A percentile compares a stretch with the other conserved stretches of the same genome.
Evolutionary conservation across 2,113 vertebrate genomes (phyloP).

Genomic region (Brachyistius frenatus): DNA sequence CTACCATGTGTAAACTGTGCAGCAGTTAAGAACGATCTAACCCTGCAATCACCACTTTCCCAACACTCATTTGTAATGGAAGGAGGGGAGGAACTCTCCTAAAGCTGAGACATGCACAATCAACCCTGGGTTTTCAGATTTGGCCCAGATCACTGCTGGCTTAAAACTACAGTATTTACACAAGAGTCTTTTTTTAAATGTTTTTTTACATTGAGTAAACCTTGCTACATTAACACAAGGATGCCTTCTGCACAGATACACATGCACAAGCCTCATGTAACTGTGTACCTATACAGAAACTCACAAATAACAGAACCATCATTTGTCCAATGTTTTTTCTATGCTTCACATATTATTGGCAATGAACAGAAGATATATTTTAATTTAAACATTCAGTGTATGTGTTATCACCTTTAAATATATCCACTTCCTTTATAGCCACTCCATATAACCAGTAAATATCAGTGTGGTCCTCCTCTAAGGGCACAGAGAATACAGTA

Average conservation of each 20-base stretch:
- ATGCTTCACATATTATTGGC: too few relatives aligned
- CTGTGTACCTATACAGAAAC: too few relatives aligned
- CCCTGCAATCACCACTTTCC: slow-evolving; percentile 59
- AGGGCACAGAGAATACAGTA: background rate
- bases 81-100: slow-evolving; percentile 37
- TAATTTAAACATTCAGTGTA: background rate
- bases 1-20: slow-evolving; percentile 56
- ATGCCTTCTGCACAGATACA: background rate
- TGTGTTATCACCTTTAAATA: background rate
- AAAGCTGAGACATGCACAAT: slow-evolving; percentile 42
- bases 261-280: too few relatives aligned
- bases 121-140: slow-evolving; percentile 56
- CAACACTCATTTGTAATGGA: slow-evolving; percentile 39
- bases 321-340: too few relatives aligned
- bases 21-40: slow-evolving; percentile 46
- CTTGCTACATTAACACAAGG: background rate
- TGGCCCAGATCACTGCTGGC: slow-evolving; percentile 42
- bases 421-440: too few relatives aligned
- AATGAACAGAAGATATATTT: too few relatives aligned
- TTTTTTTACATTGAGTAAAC: slow-evolving; percentile 17
- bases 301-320: too few relatives aligned
- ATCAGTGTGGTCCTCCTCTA: background rate
- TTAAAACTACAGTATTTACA: slow-evolving; percentile 39
- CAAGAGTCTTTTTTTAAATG: slow-evolving; percentile 20
- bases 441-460: background rate